These are phyloP conservation scores for Phalangium opilio DNA, from an alignment of 2,888 invertebrate species.

Conservation along the genomic window DNA sequence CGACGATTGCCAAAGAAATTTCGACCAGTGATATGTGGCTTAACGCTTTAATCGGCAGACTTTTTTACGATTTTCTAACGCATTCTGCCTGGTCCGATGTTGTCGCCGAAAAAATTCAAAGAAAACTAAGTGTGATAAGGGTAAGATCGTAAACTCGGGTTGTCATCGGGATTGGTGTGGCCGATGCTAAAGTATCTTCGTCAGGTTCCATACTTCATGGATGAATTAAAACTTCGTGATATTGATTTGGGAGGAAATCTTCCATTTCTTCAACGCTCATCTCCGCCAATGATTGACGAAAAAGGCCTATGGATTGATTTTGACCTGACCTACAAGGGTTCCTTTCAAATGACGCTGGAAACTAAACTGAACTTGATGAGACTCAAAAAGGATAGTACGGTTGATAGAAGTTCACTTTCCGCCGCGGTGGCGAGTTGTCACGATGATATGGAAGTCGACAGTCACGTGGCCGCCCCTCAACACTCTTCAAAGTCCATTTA, in stretches of 20 bases:
- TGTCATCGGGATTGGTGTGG: background rate
- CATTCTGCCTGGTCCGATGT: conserved; percentile 50
- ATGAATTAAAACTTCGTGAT: conserved; percentile 58
- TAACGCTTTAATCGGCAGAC: conserved; percentile 58
- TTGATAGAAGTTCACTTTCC: too few species aligned
- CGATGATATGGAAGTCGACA: too few species aligned
- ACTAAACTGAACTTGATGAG: conserved; percentile 74
- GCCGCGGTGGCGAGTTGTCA: too few species aligned
- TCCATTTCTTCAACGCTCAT: conserved; percentile 46
- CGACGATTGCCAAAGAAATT: background rate
- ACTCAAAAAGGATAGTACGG: conserved; percentile 30
- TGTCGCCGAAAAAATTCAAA: conserved; percentile 62
- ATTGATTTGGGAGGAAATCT: conserved; percentile 53
- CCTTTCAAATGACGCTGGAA: conserved; percentile 54
- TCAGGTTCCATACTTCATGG: conserved; percentile 70
- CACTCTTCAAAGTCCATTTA: background rate
- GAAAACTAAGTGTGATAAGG: conserved; percentile 69
- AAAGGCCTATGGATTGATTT: conserved; percentile 79
- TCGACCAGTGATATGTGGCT: conserved; percentile 39
- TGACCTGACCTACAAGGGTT: conserved; percentile 48
- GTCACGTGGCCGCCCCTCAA: too few species aligned
- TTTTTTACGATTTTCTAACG: conserved; percentile 66
- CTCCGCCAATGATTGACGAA: conserved; percentile 53
- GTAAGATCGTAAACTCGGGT: conserved; percentile 38
- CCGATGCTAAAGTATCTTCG: too few species aligned